Evolutionary conservation across 1,140 invertebrate genomes (phyloP), one percentile per base, ranked within the genome.

Genomic region (Drosophila orena): DNA sequence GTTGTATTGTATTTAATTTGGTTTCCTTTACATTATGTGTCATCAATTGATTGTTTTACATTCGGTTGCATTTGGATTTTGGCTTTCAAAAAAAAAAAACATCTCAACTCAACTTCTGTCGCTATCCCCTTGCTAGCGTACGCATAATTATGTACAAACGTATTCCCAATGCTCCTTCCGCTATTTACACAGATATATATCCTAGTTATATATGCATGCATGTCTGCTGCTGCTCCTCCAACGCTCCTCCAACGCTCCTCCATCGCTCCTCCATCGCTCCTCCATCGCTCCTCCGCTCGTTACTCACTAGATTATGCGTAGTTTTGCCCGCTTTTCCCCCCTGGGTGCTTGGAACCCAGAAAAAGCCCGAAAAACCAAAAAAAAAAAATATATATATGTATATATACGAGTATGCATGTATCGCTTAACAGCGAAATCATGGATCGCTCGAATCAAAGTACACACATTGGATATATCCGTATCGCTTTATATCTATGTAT

Each of bases 311-410:
- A 69, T 74, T 86, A 81, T 85, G 81, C 81, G 81, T 85, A 85
- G 72, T 84, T 84, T 80, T 85, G 77, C 77, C 81, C 81, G 86
- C 81, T 85, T 85, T 84, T 84, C 81, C 77, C 81, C 81, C 76
- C 50, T 49, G 37, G 59, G 37, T 22, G 35, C 30, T 11, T 35
- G 17, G n/a, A 14, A 42, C 56, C 74, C 74, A 54, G 53, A 47
- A 64, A 58, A 74, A 52, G 40, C 60, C 58, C 38, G 53, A 77
- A 50, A 68, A 55, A 60, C 17, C 10, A 10, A n/a, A 17, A 3
- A 8, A 17, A n/a, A n/a, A n/a, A n/a, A n/a, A n/a, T n/a, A n/a
- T n/a, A n/a, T n/a, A n/a, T n/a, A n/a, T n/a, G n/a, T n/a, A 17
- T 17, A 17, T 17, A 1, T 17, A 17, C 17, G 17, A 17, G 17